A percentile compares a stretch with the other conserved stretches of the same genome.
phyloP scores from a whole-genome alignment of 2,113 vertebrate genomes.

The Malaclemys terrapin region DNA sequence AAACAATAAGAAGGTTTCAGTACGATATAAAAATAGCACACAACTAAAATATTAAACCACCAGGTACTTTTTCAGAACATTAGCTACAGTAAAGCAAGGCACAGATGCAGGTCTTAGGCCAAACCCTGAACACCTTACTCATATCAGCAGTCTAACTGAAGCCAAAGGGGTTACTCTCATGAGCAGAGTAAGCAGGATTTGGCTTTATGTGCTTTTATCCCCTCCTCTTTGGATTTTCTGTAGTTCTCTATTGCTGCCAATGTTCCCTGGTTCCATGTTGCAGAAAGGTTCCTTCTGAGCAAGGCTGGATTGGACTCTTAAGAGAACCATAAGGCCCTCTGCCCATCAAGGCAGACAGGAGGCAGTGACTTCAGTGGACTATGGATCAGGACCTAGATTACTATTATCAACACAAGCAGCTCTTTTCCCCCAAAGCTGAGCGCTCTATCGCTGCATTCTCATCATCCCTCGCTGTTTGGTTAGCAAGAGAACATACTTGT shows the following conservation, averaged over 20 bases:
- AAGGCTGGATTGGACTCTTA: not conserved
- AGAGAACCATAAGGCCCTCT: not conserved
- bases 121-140: not conserved
- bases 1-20: slow-evolving; percentile 45
- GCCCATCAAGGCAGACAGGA: not conserved
- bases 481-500: not conserved
- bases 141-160: not conserved
- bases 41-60: slow-evolving; percentile 52
- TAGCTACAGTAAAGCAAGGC: not conserved
- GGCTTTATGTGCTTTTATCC: not conserved
- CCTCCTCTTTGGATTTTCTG: not conserved
- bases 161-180: not conserved
- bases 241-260: not conserved
- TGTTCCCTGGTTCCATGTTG: not conserved
- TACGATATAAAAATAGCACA: slow-evolving; percentile 34
- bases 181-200: not conserved
- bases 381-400: not conserved
- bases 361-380: not conserved
- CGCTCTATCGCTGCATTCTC: not conserved
- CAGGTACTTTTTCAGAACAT: not conserved
- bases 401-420: not conserved
- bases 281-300: not conserved
- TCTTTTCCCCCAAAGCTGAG: not conserved
- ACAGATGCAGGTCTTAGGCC: not conserved
- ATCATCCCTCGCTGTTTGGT: not conserved